Evolutionary conservation across 2,113 vertebrate genomes (phyloP).

Genomic region (Thymallus thymallus): DNA sequence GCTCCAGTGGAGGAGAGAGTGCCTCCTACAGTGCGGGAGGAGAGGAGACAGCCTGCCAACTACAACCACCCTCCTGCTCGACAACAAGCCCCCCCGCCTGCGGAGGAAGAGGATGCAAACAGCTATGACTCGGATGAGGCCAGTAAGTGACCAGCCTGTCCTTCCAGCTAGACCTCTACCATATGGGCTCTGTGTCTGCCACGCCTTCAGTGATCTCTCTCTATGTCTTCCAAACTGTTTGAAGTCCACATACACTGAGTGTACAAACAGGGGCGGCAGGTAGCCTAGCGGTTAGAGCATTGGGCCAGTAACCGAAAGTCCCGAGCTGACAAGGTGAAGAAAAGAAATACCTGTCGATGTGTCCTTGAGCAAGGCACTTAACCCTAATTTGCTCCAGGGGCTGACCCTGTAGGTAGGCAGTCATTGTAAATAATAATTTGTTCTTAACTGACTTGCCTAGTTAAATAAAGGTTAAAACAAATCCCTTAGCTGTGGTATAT

Average conservation of each 20-base stretch:
- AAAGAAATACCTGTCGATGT: too few relatives aligned
- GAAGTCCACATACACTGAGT: background rate
- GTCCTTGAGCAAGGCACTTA: too few relatives aligned
- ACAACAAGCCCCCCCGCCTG: constrained; percentile 72
- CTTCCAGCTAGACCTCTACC: constrained; percentile 10
- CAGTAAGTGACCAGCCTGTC: constrained; percentile 75
- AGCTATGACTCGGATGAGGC: constrained; percentile 96
- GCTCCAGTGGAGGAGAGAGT: constrained; percentile 72
- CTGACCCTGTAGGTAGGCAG: too few relatives aligned
- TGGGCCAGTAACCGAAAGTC: too few relatives aligned
- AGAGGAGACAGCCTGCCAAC: constrained; percentile 71
- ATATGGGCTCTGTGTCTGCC: background rate
- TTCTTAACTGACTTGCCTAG: too few relatives aligned
- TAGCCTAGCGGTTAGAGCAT: too few relatives aligned
- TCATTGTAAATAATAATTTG: too few relatives aligned
- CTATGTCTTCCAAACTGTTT: background rate
- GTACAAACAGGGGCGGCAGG: too few relatives aligned
- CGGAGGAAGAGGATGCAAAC: constrained; percentile 88
- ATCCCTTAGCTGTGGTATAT: too few relatives aligned
- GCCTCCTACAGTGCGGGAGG: constrained; percentile 70
- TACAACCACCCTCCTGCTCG: constrained; percentile 50
- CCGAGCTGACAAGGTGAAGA: too few relatives aligned
- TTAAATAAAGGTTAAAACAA: too few relatives aligned
- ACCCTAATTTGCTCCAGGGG: too few relatives aligned
- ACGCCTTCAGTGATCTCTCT: constrained; percentile 10